These are phyloP conservation scores for Hiodon alosoides DNA, from an alignment of 2,113 vertebrate species.

Conservation along the genomic window DNA sequence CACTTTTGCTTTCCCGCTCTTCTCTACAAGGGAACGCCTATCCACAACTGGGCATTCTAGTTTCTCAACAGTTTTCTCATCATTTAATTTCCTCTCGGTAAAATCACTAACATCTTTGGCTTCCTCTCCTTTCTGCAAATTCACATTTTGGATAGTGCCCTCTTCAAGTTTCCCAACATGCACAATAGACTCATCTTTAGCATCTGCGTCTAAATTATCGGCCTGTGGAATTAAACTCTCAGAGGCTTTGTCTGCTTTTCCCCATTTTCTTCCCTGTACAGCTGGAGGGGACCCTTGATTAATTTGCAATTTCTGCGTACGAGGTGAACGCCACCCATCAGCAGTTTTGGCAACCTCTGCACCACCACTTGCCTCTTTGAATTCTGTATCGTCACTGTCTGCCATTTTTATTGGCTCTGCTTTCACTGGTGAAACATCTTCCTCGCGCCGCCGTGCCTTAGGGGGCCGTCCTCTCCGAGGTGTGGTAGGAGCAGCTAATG, in stretches of 20 bases:
- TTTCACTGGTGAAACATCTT: slow-evolving; percentile 74
- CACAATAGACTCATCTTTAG: slow-evolving; percentile 50
- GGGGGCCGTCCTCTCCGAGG: slow-evolving; percentile 83
- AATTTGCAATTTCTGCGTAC: slow-evolving; percentile 71
- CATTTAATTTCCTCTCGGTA: slow-evolving; percentile 54
- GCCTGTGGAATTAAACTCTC: slow-evolving; percentile 41
- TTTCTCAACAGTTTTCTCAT: slow-evolving; percentile 56
- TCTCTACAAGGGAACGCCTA: slow-evolving; percentile 66
- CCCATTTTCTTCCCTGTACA: slow-evolving; percentile 68
- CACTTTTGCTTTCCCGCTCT: slow-evolving; percentile 74
- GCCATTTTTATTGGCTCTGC: slow-evolving; percentile 57
- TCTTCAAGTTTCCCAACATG: slow-evolving; percentile 53
- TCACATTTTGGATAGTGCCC: slow-evolving; percentile 34
- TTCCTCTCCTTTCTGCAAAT: slow-evolving; percentile 40
- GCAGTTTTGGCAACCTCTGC: slow-evolving; percentile 61
- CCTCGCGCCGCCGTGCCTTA: slow-evolving; percentile 74
- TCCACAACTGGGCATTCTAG: slow-evolving; percentile 54
- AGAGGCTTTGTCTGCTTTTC: slow-evolving; percentile 63
- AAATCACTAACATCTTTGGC: slow-evolving; percentile 45
- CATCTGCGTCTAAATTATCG: slow-evolving; percentile 52
- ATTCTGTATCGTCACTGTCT: slow-evolving; percentile 67
- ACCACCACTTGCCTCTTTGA: slow-evolving; percentile 65
- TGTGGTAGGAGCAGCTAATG: slow-evolving; percentile 53
- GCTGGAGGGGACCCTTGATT: slow-evolving; percentile 49
- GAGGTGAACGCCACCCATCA: slow-evolving; percentile 66